These are phyloP conservation scores for Luperina testacea DNA, from an alignment of 2,888 invertebrate genomes.

Conservation along the genomic window DNA sequence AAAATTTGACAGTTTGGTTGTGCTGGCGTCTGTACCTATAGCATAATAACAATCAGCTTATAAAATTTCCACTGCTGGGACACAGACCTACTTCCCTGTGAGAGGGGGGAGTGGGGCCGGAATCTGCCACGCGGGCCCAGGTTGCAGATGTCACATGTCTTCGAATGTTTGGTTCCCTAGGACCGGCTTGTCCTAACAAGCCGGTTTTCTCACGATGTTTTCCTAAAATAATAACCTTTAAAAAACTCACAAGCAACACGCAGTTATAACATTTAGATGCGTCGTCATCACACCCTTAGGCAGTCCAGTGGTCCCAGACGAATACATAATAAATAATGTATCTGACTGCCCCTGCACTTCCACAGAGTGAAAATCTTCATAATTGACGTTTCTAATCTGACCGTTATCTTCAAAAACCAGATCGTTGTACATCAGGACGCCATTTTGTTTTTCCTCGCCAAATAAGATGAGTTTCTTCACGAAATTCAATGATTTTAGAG, in stretches of 20 bases:
- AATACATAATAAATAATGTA: conserved; percentile 78
- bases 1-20: too few species aligned
- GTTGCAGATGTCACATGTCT: too few species aligned
- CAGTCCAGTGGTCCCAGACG: conserved; percentile 84
- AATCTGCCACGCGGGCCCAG: too few species aligned
- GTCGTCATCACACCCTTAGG: conserved; percentile 84
- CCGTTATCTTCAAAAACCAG: conserved; percentile 67
- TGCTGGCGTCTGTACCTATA: too few species aligned
- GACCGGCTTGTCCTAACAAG: too few species aligned
- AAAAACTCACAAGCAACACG: conserved; percentile 73
- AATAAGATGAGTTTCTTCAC: conserved; percentile 76
- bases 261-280: conserved; percentile 75
- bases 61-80: too few species aligned
- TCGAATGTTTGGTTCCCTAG: not conserved
- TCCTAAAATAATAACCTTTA: not conserved
- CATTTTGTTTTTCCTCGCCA: conserved; percentile 69
- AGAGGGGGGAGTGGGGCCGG: too few species aligned
- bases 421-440: conserved; percentile 72
- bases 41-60: too few species aligned
- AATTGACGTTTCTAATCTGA: conserved; percentile 69
- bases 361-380: conserved; percentile 73
- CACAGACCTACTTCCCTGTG: too few species aligned
- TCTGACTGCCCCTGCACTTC: conserved; percentile 77
- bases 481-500: conserved; percentile 63
- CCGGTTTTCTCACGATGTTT: too few species aligned